Percentiles rank a stretch among this genome's conserved stretches.
These are phyloP conservation scores for Cantharis lateralis DNA, from an alignment of 2,888 invertebrate genomes.

Conservation along the genomic window DNA sequence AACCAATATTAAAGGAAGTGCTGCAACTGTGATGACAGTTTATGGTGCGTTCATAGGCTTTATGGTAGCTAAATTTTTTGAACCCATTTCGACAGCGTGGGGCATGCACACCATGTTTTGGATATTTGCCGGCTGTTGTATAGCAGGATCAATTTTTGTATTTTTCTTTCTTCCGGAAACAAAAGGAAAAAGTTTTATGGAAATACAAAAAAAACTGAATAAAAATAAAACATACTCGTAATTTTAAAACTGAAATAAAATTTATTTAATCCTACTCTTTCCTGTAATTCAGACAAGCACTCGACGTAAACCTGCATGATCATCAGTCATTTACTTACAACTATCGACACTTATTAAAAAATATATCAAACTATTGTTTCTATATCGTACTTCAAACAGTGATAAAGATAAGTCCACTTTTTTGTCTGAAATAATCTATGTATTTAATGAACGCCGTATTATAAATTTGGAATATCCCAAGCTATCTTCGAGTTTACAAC, in stretches of 20 bases:
- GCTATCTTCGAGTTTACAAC: too few relatives aligned
- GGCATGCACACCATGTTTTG: slow-evolving; percentile 66
- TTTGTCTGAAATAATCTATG: too few relatives aligned
- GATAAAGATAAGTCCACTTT: too few relatives aligned
- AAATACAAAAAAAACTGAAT: slow-evolving; percentile 63
- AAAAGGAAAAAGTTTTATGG: slow-evolving; percentile 64
- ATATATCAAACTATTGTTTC: not conserved
- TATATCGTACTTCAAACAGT: not conserved
- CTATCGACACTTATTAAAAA: not conserved
- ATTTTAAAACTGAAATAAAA: not conserved
- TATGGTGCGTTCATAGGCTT: slow-evolving; percentile 63
- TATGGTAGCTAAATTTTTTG: slow-evolving; percentile 63
- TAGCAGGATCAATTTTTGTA: slow-evolving; percentile 62
- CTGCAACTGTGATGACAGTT: slow-evolving; percentile 63
- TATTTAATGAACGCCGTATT: too few relatives aligned
- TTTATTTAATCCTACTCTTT: too few relatives aligned
- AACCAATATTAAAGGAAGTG: slow-evolving; percentile 65
- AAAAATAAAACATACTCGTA: slow-evolving; percentile 13
- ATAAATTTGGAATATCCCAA: too few relatives aligned
- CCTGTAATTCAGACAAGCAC: too few relatives aligned
- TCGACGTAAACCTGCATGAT: too few relatives aligned
- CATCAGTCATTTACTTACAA: too few relatives aligned
- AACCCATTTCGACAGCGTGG: slow-evolving; percentile 60
- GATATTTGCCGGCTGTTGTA: slow-evolving; percentile 62
- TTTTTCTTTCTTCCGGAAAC: slow-evolving; percentile 66